Conservation (phyloP, 1,140 invertebrate species). For the Ips nitidus region DNA sequence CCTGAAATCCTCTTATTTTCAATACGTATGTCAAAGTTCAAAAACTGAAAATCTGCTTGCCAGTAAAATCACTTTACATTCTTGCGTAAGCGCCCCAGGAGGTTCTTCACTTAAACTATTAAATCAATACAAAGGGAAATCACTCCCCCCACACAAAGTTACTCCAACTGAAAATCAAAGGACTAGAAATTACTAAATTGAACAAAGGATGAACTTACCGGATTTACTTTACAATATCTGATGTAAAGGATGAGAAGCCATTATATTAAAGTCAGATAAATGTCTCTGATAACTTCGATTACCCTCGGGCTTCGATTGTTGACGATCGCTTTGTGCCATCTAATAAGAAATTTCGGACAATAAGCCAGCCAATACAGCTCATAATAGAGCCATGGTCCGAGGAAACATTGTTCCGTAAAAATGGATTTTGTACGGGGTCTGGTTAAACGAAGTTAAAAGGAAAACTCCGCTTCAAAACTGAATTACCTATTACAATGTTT, state of each 20-base stretch:
- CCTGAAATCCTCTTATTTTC: too few species aligned
- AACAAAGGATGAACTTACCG: constrained; percentile 1
- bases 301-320: constrained; percentile 50
- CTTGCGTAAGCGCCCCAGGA: too few species aligned
- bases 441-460: too few species aligned
- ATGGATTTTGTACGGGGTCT: constrained; percentile 11
- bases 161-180: too few species aligned
- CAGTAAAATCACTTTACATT: too few species aligned
- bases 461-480: too few species aligned
- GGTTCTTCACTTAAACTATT: too few species aligned
- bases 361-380: constrained; percentile 22
- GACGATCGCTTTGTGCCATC: constrained; percentile 36
- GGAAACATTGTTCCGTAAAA: constrained; percentile 2
- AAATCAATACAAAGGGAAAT: too few species aligned
- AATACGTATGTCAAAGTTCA: too few species aligned
- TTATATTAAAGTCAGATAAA: constrained; percentile 33
- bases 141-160: too few species aligned
- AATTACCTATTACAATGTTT: too few species aligned
- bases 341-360: constrained; percentile 36
- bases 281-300: constrained; percentile 46
- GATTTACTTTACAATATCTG: constrained; percentile 9
- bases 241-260: constrained; percentile 14
- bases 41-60: too few species aligned
- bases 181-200: not conserved
- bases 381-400: constrained; percentile 5